These are phyloP conservation scores for Apogon talboti DNA, from an alignment of 2,797 vertebrate genomes.

Conservation along the genomic window DNA sequence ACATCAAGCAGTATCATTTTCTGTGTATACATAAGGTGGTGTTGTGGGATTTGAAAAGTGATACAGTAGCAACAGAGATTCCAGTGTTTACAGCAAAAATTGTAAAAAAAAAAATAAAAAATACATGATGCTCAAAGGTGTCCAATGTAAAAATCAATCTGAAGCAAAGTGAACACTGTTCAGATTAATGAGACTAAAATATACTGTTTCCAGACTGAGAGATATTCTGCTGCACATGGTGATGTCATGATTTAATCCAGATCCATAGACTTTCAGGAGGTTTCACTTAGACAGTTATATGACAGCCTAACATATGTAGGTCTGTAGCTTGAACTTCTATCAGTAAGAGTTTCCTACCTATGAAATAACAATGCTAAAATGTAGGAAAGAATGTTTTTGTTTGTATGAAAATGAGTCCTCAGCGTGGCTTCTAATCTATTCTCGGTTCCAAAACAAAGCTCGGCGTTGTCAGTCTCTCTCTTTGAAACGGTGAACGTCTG, in stretches of 20 bases:
- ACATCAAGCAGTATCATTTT: constrained; percentile 2
- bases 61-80: background rate
- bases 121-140: background rate
- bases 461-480: constrained; percentile 66
- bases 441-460: constrained; percentile 62
- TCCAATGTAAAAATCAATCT: constrained; percentile 2
- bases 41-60: background rate
- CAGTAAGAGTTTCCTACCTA: constrained; percentile 19
- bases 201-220: background rate
- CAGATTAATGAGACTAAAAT: no score
- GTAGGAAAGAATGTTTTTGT: background rate
- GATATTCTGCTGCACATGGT: no score
- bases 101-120: background rate
- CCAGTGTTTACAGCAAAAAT: background rate
- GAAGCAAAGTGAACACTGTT: no score
- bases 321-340: background rate
- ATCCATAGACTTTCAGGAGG: background rate
- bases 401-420: constrained; percentile 41
- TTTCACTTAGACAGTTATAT: background rate
- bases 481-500: constrained; percentile 77
- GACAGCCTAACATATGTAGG: no score
- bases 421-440: constrained; percentile 56
- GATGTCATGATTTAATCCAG: background rate
- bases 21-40: background rate
- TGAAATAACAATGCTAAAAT: constrained; percentile 19